Evolutionary conservation across 2,888 invertebrate species (phyloP).

Genomic region (Himalopsyche kuldschensis): DNA sequence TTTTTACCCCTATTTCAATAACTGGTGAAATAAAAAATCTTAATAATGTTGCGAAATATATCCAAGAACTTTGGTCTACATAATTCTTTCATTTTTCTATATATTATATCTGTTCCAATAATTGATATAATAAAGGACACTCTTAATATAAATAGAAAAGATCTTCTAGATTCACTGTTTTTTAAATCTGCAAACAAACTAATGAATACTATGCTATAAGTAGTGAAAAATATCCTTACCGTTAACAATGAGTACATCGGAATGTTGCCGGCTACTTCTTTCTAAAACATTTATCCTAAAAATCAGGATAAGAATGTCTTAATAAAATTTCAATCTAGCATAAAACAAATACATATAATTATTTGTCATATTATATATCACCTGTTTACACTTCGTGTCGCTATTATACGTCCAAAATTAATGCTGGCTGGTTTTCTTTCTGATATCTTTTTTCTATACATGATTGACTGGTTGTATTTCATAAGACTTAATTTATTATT

Average conservation of each 20-base stretch:
- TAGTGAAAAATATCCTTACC: background rate
- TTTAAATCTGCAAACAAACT: too few relatives aligned
- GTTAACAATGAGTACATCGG: background rate
- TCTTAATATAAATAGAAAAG: too few relatives aligned
- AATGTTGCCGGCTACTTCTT: background rate
- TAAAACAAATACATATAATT: too few relatives aligned
- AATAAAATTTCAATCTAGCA: background rate
- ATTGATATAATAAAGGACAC: too few relatives aligned
- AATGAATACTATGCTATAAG: background rate
- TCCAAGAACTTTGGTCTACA: too few relatives aligned
- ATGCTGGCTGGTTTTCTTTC: background rate
- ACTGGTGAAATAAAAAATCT: too few relatives aligned
- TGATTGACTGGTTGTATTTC: background rate
- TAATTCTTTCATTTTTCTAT: too few relatives aligned
- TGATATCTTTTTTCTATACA: background rate
- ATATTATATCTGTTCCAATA: too few relatives aligned
- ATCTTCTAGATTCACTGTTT: too few relatives aligned
- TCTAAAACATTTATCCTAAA: background rate
- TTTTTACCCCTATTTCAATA: too few relatives aligned
- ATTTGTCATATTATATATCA: background rate
- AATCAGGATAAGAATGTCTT: background rate
- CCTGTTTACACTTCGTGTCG: background rate
- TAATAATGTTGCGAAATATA: too few relatives aligned
- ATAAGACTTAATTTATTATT: background rate
- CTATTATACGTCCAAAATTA: background rate